Percentiles rank a stretch among this genome's conserved stretches.
Conservation (phyloP, 2,113 vertebrate genomes). For the Halcyon malimbica region DNA sequence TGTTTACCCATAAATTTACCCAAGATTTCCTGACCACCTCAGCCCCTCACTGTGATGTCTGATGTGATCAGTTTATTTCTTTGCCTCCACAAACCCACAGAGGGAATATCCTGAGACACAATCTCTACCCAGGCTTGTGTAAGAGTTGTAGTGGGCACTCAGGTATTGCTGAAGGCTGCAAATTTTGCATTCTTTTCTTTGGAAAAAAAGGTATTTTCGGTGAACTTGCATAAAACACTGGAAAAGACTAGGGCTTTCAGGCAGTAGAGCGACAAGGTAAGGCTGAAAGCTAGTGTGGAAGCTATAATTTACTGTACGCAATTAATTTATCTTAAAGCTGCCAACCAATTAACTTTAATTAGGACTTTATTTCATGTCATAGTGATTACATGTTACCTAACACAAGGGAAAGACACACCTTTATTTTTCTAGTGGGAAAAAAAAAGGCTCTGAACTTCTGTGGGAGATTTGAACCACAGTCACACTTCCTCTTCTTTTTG, state of each 20-base stretch:
- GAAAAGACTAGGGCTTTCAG: background rate
- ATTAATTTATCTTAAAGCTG: constrained; percentile 12
- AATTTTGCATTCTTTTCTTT: background rate
- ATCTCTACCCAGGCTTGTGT: background rate
- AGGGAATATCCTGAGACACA: background rate
- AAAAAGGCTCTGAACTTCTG: background rate
- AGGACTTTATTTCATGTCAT: background rate
- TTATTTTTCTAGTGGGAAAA: background rate
- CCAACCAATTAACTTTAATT: constrained; percentile 6
- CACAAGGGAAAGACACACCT: background rate
- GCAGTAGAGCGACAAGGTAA: background rate
- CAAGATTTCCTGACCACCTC: background rate
- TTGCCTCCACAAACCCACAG: background rate
- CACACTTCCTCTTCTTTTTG: background rate
- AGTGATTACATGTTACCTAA: background rate
- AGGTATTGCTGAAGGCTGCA: background rate
- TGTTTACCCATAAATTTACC: background rate
- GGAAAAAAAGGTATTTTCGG: background rate
- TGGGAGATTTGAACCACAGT: background rate
- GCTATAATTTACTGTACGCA: background rate
- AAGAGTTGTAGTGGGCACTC: background rate
- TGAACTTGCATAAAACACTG: background rate
- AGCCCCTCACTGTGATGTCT: background rate
- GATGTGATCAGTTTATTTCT: background rate
- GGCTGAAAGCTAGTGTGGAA: background rate